phyloP scores from a whole-genome alignment of 2,113 vertebrate species.

The Orthochromis malagaraziensis region DNA sequence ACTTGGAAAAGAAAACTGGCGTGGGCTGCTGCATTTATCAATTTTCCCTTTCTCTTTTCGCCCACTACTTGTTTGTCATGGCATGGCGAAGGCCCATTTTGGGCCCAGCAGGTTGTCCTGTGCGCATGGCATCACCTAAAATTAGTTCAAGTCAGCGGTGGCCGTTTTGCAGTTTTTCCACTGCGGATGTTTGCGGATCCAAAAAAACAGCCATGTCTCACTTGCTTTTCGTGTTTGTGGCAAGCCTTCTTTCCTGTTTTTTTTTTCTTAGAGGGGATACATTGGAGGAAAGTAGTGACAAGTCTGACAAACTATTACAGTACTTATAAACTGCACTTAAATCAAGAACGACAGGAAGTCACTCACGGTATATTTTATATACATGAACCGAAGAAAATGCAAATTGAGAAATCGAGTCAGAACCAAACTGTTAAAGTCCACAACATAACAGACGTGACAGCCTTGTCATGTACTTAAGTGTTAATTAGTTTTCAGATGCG shows the following conservation, averaged over 20 bases:
- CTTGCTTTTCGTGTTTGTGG: slow-evolving; percentile 21
- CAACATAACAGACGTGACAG: slow-evolving; percentile 35
- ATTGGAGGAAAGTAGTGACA: background rate
- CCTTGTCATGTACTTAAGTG: slow-evolving; percentile 52
- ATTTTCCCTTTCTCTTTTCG: slow-evolving; percentile 67
- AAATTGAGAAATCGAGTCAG: background rate
- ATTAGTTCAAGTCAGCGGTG: slow-evolving; percentile 66
- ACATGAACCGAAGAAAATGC: background rate
- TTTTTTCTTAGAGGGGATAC: background rate
- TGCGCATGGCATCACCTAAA: slow-evolving; percentile 68
- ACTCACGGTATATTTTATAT: background rate
- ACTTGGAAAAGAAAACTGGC: slow-evolving; percentile 72
- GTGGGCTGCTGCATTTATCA: slow-evolving; percentile 69
- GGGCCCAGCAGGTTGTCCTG: slow-evolving; percentile 71
- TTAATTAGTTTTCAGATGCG: slow-evolving; percentile 62
- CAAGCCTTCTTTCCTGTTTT: background rate
- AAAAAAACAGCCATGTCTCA: slow-evolving; percentile 36
- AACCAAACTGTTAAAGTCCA: slow-evolving; percentile 19
- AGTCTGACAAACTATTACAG: background rate
- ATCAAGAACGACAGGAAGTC: background rate
- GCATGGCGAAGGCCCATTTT: slow-evolving; percentile 65
- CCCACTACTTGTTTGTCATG: slow-evolving; percentile 72
- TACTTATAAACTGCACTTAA: background rate
- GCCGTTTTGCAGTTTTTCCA: slow-evolving; percentile 46
- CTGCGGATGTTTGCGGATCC: slow-evolving; percentile 48